Base-by-base conservation (phyloP, 2,113 vertebrate genomes). In the Indri indri region DNA sequence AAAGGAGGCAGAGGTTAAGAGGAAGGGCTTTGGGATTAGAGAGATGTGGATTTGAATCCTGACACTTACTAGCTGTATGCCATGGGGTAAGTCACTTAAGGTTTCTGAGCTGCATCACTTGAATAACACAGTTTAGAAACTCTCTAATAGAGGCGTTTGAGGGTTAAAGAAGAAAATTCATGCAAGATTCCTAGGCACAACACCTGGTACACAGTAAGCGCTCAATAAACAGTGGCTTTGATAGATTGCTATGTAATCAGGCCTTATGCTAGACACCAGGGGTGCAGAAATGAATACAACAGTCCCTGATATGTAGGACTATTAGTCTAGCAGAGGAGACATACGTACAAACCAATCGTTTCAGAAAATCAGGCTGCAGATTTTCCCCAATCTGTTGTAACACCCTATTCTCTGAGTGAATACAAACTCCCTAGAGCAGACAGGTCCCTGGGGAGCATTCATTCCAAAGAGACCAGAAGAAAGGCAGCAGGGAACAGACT, bases 281-380 rank as follows among this genome's bases (percentile, higher is more conserved):
- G 17, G 63, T 70, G n/a, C n/a, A 84, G 74, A 95, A 34, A 92
- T 90, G 47, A 80, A 65, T 91, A 81, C 32, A 96, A 18, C 34
- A 94, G 47, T 52, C 52, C 54, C 80, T 84, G 42, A 91, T 47
- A 63, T 2, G 6, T 25, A 93, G 77, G 34, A 40, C 89, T 87
- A 70, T 71, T 66, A 84, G 70, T 83, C 74, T 95, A 93, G 90
- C 90, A 95, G 96, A 97, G 95, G 66, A 97, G 30, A 96, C 47
- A 88, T 4, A 65, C 66, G 85, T 37, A 91, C 23, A 90, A 37
- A 81, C 54, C 22, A 2, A 77, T 91, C 59, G 61, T 96, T 94
- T 88, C 84, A 82, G 73, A 97, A 94, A 65, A 85, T 91, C 45
- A 88, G 74, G 74, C 45, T 91, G 52, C 96, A 97, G 68, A 97